These are phyloP conservation scores for Zoanthus solanderi DNA, from an alignment of 92 coral and sea anemone species.

Conservation along the genomic window DNA sequence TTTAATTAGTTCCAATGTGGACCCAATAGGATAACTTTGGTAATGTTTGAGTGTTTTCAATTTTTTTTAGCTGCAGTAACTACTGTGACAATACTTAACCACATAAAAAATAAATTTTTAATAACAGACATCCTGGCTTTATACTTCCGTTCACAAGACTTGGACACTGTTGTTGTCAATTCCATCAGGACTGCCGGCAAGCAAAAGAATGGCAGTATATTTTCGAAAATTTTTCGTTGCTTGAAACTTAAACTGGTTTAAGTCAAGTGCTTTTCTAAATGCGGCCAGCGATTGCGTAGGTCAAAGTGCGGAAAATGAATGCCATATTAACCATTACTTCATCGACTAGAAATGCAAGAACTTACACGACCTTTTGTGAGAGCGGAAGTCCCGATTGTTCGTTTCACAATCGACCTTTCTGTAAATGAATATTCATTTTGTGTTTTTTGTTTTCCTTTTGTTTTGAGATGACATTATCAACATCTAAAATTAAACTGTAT, in stretches of 20 bases:
- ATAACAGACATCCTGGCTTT: background rate
- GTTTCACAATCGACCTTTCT: background rate
- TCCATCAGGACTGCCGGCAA: background rate
- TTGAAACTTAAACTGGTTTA: background rate
- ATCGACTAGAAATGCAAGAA: background rate
- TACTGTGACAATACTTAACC: background rate
- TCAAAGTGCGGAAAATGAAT: background rate
- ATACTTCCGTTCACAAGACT: constrained; percentile 1
- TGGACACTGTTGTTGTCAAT: background rate
- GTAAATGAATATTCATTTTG: background rate
- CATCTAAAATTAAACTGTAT: too few species aligned
- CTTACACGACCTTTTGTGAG: background rate
- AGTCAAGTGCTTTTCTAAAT: background rate
- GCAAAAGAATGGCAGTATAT: background rate
- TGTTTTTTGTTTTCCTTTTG: too few species aligned
- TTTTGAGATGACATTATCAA: too few species aligned
- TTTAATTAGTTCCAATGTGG: too few species aligned
- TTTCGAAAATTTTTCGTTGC: background rate
- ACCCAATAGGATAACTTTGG: too few species aligned
- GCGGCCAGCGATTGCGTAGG: background rate
- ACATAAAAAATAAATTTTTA: background rate
- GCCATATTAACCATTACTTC: background rate
- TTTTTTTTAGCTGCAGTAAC: background rate
- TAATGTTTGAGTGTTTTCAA: background rate
- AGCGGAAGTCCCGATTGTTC: constrained; percentile 9